A percentile compares a stretch with the other conserved stretches of the same genome.
Conservation (phyloP, 2,797 vertebrate species). For the Sebastes steindachneri region DNA sequence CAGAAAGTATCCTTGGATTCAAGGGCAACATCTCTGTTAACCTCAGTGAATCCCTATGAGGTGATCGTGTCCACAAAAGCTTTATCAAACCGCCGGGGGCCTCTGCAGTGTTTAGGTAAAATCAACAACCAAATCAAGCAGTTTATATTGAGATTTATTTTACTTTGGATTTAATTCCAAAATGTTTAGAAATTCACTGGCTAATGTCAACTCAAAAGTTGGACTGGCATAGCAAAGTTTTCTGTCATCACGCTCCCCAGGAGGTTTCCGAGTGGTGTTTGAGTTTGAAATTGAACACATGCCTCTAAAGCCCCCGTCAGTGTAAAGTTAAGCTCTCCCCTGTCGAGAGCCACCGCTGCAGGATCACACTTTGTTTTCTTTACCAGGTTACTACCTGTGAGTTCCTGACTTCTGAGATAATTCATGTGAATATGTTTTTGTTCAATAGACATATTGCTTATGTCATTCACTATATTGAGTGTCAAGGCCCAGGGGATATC, state of each 20-base stretch:
- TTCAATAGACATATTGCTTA: slow-evolving; percentile 5
- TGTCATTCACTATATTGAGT: not conserved
- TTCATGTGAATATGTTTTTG: slow-evolving; percentile 34
- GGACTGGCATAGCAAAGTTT: slow-evolving; percentile 36
- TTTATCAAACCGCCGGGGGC: slow-evolving; percentile 5
- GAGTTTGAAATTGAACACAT: slow-evolving; percentile 71
- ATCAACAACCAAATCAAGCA: slow-evolving; percentile 63
- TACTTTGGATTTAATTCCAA: slow-evolving; percentile 63
- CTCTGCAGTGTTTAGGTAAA: slow-evolving; percentile 52
- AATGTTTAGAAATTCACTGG: slow-evolving; percentile 64
- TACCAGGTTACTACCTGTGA: slow-evolving; percentile 58
- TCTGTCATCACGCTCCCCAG: slow-evolving; percentile 51
- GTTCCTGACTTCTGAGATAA: slow-evolving; percentile 10
- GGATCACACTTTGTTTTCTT: slow-evolving; percentile 64
- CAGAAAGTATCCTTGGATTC: slow-evolving; percentile 59
- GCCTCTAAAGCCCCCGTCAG: slow-evolving; percentile 44
- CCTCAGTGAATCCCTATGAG: slow-evolving; percentile 45
- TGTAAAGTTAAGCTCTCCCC: slow-evolving; percentile 57
- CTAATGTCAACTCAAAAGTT: slow-evolving; percentile 59
- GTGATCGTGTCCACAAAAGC: slow-evolving; percentile 45
- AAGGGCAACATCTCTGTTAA: slow-evolving; percentile 50
- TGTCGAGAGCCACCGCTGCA: slow-evolving; percentile 44
- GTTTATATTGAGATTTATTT: slow-evolving; percentile 70
- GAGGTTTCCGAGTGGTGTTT: slow-evolving; percentile 56
- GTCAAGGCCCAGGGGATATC: not conserved